These are phyloP conservation scores for Lepeophtheirus nordmannii DNA, from an alignment of 2,888 invertebrate species.

Conservation along the genomic window DNA sequence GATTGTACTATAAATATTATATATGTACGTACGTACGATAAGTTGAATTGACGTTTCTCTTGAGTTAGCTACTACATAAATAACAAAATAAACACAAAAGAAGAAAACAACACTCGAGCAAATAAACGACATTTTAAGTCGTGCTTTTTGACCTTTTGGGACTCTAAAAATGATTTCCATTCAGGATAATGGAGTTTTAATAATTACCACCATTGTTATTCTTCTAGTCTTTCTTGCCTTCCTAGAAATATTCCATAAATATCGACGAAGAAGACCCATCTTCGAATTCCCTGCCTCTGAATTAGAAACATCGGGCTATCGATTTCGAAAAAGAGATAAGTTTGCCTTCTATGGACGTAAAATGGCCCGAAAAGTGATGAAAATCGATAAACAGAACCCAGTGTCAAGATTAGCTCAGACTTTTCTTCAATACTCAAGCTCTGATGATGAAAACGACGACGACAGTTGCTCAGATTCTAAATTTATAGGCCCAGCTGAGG, in stretches of 20 bases:
- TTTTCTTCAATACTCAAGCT: conserved; percentile 2
- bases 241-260: neutral
- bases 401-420: neutral
- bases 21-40: too few relatives aligned
- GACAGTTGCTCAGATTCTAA: conserved; percentile 1
- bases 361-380: conserved; percentile 50
- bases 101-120: too few relatives aligned
- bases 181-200: neutral
- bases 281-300: neutral
- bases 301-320: conserved; percentile 28
- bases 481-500: conserved; percentile 6
- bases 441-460: neutral
- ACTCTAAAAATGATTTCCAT: neutral
- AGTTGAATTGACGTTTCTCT: too few relatives aligned
- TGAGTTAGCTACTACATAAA: too few relatives aligned
- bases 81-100: too few relatives aligned
- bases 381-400: neutral
- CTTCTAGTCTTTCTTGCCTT: neutral
- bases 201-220: neutral
- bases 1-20: too few relatives aligned
- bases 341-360: conserved; percentile 86
- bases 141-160: neutral
- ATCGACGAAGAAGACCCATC: neutral
- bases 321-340: conserved; percentile 89
- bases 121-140: neutral